Evolutionary conservation across 2,888 invertebrate genomes (phyloP), one percentile per base, ranked within the genome.

Genomic region (Hydriomena furcata): DNA sequence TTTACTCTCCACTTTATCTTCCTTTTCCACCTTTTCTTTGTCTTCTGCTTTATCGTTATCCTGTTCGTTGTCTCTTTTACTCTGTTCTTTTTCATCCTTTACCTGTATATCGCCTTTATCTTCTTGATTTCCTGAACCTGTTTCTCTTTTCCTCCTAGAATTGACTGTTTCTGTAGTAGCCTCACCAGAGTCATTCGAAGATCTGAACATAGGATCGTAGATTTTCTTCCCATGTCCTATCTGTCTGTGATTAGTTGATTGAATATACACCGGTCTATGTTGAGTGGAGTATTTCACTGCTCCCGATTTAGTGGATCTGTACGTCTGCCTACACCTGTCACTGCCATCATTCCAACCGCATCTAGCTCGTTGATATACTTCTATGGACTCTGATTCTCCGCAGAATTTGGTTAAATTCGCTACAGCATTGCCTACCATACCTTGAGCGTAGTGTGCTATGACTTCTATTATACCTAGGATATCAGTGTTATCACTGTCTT

Each of bases 391-490:
- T 0, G 76, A 67, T 0, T 56, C 54, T 13, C 66, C 53, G 24
- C 87, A 87, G 52, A 87, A 84, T 0, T 53, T 55, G 0, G 78
- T 79, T 0, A 78, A 5, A 58, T 86, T 83, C 0, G 30, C 20
- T 0, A 67, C 7, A 0, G 82, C 79, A 0, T 63, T 55, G 1
- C 71, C 63, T 0, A 83, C 68, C 31, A 82, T 67, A 0, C 50
- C 55, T 40, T 68, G 63, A 0, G 75, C 64, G 17, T 76, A 82
- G 0, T 64, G 54, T 0, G 67, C 60, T 1, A 85, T 60, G 0
- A 65, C 31, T 52, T 73, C 65, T 0, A 80, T 48, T 0, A 84
- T 71, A 0, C 71, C 71, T 13, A 74, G 11, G 2, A 80, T 52
- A 42, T 82, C 81, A 0, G 61, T 28, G 7, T 32, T 35, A 25